Base-by-base conservation (phyloP, 2,888 invertebrate species). In the Steromphala cineraria region DNA sequence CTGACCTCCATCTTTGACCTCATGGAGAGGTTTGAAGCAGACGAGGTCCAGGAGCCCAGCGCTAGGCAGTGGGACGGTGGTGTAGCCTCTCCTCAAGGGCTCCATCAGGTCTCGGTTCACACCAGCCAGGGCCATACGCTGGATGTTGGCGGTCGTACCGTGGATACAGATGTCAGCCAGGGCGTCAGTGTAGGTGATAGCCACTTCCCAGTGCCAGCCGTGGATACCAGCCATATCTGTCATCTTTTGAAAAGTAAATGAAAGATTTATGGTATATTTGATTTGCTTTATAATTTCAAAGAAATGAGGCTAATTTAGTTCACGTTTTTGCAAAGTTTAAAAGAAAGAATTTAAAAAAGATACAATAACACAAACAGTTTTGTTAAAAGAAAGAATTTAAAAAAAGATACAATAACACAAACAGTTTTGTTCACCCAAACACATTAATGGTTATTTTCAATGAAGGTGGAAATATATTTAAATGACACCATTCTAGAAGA, bases 191-290 rank as follows among this genome's bases (percentile, higher is more conserved):
- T 93, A 93, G 0, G 89, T 90, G 56, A 92, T 86, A 31, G 90
- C 92, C 4, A 92, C 90, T 84, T 93, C 93, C 93, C 93, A 93
- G 74, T 91, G 91, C 93, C 93, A 93, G 52, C 91, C 91, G 82
- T 89, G 89, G 7, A 93, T 82, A 28, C 93, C 93, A 24, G 90
- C 89, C 5, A 83, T 84, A 3, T 90, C 89, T 31, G 83, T 81
- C 77, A 85, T 81, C 89, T 90, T 10, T 1, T 1, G 46, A 13
- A n/a, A 46, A 10, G 46, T 46, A 46, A 46, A 36, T 36, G 36
- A 36, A 36, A 4, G 7, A 36, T 36, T 36, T 36, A 36, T 36
- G 36, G 36, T 4, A 4, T 36, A 36, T 7, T 36, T 36, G 2
- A 36, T 7, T 36, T 36, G n/a, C n/a, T 36, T 36, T 36, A 7